Evolutionary conservation across 2,888 invertebrate species (phyloP).

Genomic region (Abscondita cerata): DNA sequence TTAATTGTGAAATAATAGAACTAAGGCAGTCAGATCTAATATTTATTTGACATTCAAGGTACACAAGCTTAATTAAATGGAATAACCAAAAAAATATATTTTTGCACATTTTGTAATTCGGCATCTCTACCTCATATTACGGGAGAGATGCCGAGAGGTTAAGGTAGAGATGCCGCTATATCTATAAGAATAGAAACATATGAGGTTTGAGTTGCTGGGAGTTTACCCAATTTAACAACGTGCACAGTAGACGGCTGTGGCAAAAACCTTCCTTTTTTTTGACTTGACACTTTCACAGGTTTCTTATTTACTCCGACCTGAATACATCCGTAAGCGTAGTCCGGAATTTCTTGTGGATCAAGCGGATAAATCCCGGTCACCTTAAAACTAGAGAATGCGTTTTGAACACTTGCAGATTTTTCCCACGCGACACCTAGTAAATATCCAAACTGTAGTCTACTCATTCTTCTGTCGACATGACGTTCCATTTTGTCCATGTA

Average conservation of each 20-base stretch:
- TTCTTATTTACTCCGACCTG: not conserved
- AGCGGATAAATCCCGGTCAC: not conserved
- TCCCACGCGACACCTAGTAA: not conserved
- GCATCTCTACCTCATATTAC: not conserved
- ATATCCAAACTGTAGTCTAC: not conserved
- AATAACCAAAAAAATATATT: not conserved
- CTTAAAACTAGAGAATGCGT: not conserved
- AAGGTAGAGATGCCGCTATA: not conserved
- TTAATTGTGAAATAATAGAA: too few species aligned
- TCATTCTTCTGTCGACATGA: not conserved
- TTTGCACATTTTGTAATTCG: not conserved
- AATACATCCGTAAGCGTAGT: not conserved
- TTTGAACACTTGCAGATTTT: not conserved
- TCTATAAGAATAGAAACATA: not conserved
- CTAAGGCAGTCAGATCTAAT: too few species aligned
- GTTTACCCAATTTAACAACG: not conserved
- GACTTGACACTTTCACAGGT: not conserved
- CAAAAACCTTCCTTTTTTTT: not conserved
- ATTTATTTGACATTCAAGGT: too few species aligned
- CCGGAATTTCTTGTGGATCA: not conserved
- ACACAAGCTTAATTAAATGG: too few species aligned
- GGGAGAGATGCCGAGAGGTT: not conserved
- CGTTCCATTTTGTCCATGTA: not conserved
- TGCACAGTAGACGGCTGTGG: not conserved
- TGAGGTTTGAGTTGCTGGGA: not conserved